Base-by-base conservation (phyloP, 2,888 invertebrate genomes). In the Drosophila barbarae region DNA sequence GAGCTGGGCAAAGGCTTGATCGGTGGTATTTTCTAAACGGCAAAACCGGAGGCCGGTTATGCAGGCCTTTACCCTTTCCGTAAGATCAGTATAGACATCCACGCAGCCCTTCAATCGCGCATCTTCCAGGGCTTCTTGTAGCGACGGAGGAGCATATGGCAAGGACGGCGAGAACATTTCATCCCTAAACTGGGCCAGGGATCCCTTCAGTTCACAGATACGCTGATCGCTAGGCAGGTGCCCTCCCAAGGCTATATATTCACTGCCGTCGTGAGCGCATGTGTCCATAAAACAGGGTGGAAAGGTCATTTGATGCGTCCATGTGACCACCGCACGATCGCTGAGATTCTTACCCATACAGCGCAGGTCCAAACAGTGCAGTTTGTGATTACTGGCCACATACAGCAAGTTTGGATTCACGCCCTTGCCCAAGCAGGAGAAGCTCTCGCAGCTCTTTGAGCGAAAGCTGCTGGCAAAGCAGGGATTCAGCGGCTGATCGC, bases 231-330 rank as follows among this genome's bases (percentile, higher is more conserved):
- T 71, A 42, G 81, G 71, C 3, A 77, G 0, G 80, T 69, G 38
- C 88, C 88, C 86, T 23, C 84, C 71, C 9, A 87, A 32, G 0
- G 82, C 79, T 3, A 89, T 68, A 52, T 77, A 81, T 52, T 89
- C 89, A 6, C 44, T 69, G 57, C 80, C 75, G 0, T 77, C 70
- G 10, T 69, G 30, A 0, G 65, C 70, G 15, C 58, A 72, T 2
- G 82, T 72, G 30, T 85, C 84, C 61, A 89, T 68, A 50, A 88
- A 84, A 0, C 79, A 59, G 4, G 89, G 89, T 3, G 82, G 68
- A 55, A 76, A 79, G 15, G 53, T 70, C 83, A 89, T 75, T 61
- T 87, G 88, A 74, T 89, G 89, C 2, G 86, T 82, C 89, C 89
- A 89, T 6, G 82, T 75, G 18, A 84, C 73, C 1, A 88, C 71